Percentiles rank a stretch among this genome's conserved stretches.
phyloP scores from a whole-genome alignment of 2,113 vertebrate genomes.

The Chloebia gouldiae region DNA sequence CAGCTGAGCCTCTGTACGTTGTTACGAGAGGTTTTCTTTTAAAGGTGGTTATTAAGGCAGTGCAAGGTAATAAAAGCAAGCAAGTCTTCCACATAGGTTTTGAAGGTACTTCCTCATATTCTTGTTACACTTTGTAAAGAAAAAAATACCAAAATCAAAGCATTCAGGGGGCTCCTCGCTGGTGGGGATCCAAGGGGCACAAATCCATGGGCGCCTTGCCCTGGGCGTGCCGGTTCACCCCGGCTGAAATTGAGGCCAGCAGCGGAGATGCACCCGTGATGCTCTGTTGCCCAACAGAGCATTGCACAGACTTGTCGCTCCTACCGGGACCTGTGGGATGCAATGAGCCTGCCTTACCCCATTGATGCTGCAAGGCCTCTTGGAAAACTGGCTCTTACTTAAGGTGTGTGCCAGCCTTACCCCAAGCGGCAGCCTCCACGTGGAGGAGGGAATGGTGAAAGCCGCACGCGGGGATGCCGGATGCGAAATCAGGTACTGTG shows the following conservation, averaged over 20 bases:
- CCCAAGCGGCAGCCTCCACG: background rate
- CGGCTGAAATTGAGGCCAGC: background rate
- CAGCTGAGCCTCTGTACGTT: background rate
- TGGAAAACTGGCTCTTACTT: background rate
- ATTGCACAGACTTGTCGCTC: background rate
- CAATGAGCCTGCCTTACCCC: background rate
- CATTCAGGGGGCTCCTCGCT: background rate
- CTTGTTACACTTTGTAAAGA: background rate
- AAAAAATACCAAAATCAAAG: background rate
- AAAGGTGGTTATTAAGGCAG: background rate
- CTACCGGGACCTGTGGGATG: background rate
- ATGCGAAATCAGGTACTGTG: background rate
- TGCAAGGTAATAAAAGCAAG: background rate
- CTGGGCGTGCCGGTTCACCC: background rate
- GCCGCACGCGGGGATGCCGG: rapidly evolving
- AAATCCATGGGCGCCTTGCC: background rate
- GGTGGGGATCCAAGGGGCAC: background rate
- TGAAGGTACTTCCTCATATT: background rate
- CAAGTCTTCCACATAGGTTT: background rate
- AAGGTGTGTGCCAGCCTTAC: background rate
- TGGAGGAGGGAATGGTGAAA: background rate
- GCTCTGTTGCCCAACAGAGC: background rate
- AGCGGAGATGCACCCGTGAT: background rate
- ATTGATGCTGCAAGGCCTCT: background rate
- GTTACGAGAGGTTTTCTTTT: background rate